phyloP scores from a whole-genome alignment of 2,113 vertebrate genomes.

The Barnardius zonarius region DNA sequence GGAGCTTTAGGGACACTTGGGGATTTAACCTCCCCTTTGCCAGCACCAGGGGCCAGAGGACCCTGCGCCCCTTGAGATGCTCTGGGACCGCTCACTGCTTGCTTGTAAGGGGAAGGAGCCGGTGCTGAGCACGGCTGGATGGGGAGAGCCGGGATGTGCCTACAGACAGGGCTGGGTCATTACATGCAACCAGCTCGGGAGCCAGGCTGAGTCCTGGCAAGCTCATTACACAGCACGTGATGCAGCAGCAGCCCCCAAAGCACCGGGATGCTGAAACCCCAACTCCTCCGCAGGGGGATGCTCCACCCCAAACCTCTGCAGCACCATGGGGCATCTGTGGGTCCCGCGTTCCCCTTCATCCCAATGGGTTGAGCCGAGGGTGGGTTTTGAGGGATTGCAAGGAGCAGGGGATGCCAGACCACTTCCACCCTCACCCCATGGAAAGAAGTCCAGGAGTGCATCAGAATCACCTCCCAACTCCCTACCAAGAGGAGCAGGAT shows the following conservation, averaged over 20 bases:
- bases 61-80: accelerated
- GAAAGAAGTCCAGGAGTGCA: accelerated
- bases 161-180: no score
- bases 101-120: not conserved
- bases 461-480: accelerated
- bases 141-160: not conserved
- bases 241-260: not conserved
- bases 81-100: not conserved
- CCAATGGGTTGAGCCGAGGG: accelerated
- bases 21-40: not conserved
- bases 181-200: accelerated
- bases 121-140: accelerated
- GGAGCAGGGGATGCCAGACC: not conserved
- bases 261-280: not conserved
- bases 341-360: accelerated
- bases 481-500: not conserved
- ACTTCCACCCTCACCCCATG: accelerated
- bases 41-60: accelerated
- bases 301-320: not conserved
- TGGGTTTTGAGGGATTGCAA: not conserved
- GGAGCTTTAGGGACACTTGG: not conserved
- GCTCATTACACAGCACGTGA: accelerated
- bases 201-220: not conserved
- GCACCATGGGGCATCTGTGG: not conserved
- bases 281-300: not conserved